Base-by-base conservation (phyloP, 2,888 invertebrate genomes). In the Isoperla grammatica region DNA sequence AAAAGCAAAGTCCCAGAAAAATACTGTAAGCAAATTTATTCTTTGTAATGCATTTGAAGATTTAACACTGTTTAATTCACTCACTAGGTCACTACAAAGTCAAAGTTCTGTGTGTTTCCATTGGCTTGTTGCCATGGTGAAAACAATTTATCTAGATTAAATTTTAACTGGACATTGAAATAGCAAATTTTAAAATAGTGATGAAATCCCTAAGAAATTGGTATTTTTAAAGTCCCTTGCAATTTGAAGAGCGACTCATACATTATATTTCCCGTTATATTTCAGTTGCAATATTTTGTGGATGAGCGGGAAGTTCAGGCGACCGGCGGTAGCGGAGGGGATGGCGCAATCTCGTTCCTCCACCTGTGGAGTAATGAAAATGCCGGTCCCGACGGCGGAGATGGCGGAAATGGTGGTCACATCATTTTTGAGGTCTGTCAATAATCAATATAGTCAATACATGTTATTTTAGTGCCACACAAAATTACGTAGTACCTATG, bases 331-430 rank as follows among this genome's bases (percentile, higher is more conserved):
- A 85, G 84, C 29, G 99, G 99, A 0, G 99, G 99, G 0, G 85
- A 97, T 76, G 99, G 99, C 0, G 85, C 86, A 66, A 84, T 95
- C 58, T 91, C 94, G 0, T 95, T 99, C 72, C 76, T 93, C 5
- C 85, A 86, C 63, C 76, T 86, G 8, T 92, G 85, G 81, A 79
- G 81, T 57, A 95, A 95, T 69, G 95, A 95, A 64, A 81, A 80
- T 60, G 98, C 93, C 0, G 97, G 97, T 0, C 97, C 96, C 0
- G 92, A 95, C 74, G 97, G 96, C 0, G 98, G 97, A 0, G 95
- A 98, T 73, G 99, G 98, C 0, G 99, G 99, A 0, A 84, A 90
- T 71, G 97, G 97, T 0, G 97, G 93, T 0, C 97, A 98, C 76
- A 88, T 98, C 1, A 82, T 97, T 58, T 88, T 97, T 65, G 77